Evolutionary conservation across 2,113 vertebrate species (phyloP).

Genomic region (Antigone vipio): DNA sequence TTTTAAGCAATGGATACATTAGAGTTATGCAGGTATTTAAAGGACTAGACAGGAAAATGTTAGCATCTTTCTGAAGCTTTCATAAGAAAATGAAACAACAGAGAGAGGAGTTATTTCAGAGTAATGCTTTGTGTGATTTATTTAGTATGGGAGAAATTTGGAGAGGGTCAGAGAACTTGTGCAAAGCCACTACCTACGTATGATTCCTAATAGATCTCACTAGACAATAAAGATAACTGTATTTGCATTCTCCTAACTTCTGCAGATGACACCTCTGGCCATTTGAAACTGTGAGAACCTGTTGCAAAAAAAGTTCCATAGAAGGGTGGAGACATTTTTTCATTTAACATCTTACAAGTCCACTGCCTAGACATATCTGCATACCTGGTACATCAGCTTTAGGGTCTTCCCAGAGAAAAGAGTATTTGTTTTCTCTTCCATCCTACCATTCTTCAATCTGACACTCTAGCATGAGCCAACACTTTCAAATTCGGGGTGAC

Average conservation of each 20-base stretch:
- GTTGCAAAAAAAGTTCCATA: neutral
- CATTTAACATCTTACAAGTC: neutral
- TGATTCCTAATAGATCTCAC: neutral
- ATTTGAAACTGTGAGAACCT: neutral
- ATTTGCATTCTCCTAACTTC: neutral
- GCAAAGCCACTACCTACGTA: neutral
- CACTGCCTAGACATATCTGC: neutral
- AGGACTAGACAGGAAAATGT: neutral
- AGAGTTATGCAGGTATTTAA: neutral
- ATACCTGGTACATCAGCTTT: neutral
- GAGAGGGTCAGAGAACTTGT: neutral
- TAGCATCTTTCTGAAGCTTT: neutral
- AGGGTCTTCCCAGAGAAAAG: neutral
- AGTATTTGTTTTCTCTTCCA: neutral
- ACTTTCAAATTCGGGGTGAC: neutral
- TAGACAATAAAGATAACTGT: neutral
- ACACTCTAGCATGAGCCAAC: neutral
- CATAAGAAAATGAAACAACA: neutral
- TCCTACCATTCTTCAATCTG: neutral
- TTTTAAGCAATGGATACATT: neutral
- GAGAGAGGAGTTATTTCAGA: neutral
- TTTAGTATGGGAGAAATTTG: neutral
- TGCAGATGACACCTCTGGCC: neutral
- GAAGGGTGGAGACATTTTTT: neutral
- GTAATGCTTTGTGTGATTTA: neutral